phyloP scores from a whole-genome alignment of 2,113 vertebrate species.

The Silurus meridionalis region DNA sequence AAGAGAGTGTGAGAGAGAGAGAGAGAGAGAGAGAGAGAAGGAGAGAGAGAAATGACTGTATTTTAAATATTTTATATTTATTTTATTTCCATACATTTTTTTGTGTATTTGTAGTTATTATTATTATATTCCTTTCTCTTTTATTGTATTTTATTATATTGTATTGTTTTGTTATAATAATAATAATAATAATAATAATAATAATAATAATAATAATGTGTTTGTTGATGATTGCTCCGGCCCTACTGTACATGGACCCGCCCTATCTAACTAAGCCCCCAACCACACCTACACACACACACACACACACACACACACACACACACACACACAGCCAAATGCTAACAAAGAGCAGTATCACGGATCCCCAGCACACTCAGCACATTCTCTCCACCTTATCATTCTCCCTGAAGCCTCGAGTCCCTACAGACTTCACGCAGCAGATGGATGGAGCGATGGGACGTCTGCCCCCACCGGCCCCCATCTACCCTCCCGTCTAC shows the following conservation, averaged over 20 bases:
- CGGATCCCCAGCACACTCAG: not conserved
- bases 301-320: not conserved
- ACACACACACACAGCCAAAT: not conserved
- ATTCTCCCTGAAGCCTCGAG: not conserved
- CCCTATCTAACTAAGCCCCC: not conserved
- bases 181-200: too few relatives aligned
- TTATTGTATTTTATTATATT: too few relatives aligned
- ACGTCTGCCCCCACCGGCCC: not conserved
- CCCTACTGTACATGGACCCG: not conserved
- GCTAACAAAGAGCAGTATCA: constrained; percentile 14
- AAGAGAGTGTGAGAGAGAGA: not conserved
- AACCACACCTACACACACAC: too few relatives aligned
- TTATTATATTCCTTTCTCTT: too few relatives aligned
- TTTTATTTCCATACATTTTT: too few relatives aligned
- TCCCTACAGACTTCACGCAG: constrained; percentile 6
- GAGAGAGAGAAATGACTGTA: not conserved
- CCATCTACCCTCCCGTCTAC: not conserved
- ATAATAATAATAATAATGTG: too few relatives aligned
- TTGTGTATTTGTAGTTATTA: too few relatives aligned
- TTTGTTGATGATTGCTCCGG: not conserved
- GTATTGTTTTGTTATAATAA: too few relatives aligned
- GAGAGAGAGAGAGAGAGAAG: too few relatives aligned
- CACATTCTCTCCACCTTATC: not conserved
- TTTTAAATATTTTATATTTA: not conserved
- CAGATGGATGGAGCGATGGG: constrained; percentile 20